Percentiles rank a stretch among this genome's conserved stretches.
These are phyloP conservation scores for Camponotus fellah DNA, from an alignment of 2,888 invertebrate species.

Conservation along the genomic window DNA sequence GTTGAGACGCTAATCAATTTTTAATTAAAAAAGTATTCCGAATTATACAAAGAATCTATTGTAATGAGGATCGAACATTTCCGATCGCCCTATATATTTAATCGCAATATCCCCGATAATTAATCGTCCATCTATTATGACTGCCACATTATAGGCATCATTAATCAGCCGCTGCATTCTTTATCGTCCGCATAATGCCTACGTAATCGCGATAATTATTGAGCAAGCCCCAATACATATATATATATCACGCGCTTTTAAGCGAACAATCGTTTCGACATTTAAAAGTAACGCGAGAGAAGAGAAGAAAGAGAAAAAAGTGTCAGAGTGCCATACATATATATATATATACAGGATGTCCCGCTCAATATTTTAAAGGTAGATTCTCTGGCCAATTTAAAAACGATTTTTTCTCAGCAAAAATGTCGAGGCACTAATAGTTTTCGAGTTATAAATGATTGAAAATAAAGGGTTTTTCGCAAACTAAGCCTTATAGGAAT, in stretches of 20 bases:
- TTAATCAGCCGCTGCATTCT: slow-evolving; percentile 48
- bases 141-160: slow-evolving; percentile 23
- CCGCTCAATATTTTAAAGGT: no score
- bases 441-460: no score
- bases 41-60: slow-evolving; percentile 7
- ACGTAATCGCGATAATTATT: slow-evolving; percentile 41
- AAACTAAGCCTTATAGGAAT: no score
- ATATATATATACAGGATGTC: no score
- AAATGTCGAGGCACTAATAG: no score
- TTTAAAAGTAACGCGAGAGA: slow-evolving; percentile 13
- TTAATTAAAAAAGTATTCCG: neutral
- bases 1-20: neutral
- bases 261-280: neutral
- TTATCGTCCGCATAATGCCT: slow-evolving; percentile 29
- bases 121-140: slow-evolving; percentile 40
- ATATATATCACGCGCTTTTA: slow-evolving; percentile 10
- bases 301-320: slow-evolving; percentile 14
- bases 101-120: slow-evolving; percentile 38
- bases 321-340: slow-evolving; percentile 34
- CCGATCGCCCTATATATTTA: slow-evolving; percentile 15
- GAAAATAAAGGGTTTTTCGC: no score
- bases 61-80: neutral
- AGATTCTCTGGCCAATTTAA: no score
- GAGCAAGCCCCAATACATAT: neutral
- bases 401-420: no score